Evolutionary conservation across 2,888 invertebrate species (phyloP).

Genomic region (Elmis aenea): DNA sequence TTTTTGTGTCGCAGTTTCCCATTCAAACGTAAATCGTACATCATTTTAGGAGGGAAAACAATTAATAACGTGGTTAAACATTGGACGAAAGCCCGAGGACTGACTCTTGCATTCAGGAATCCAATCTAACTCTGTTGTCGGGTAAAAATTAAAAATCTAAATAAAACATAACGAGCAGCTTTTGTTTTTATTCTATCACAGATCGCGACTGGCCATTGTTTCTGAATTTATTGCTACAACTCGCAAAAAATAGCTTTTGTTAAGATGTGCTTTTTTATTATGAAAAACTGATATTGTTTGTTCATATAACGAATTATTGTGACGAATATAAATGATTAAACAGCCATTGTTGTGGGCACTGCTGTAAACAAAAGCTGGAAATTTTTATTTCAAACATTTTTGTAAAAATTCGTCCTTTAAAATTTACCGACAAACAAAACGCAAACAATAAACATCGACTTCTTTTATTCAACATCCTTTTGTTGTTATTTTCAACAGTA

Average conservation of each 20-base stretch:
- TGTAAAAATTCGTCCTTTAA: neutral
- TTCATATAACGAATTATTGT: conserved; percentile 20
- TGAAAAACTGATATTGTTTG: conserved; percentile 23
- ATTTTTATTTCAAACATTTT: neutral
- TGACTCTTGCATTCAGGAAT: conserved; percentile 29
- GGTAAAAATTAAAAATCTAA: conserved; percentile 41
- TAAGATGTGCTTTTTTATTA: conserved; percentile 19
- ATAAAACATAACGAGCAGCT: conserved; percentile 42
- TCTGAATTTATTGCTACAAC: conserved; percentile 38
- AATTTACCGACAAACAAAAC: too few species aligned
- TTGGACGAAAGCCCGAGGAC: conserved; percentile 30
- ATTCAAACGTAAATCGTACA: conserved; percentile 40
- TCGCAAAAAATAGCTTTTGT: conserved; percentile 21
- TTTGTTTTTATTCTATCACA: conserved; percentile 40
- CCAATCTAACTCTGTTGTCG: conserved; percentile 30
- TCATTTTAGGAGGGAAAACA: conserved; percentile 38
- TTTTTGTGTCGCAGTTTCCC: conserved; percentile 30
- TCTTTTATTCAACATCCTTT: too few species aligned
- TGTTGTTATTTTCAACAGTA: too few species aligned
- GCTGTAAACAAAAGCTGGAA: too few species aligned
- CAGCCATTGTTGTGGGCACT: too few species aligned
- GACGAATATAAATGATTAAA: conserved; percentile 17
- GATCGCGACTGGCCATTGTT: conserved; percentile 42
- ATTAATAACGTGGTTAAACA: conserved; percentile 43
- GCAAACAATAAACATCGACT: too few species aligned